Conservation (phyloP, 2,113 vertebrate species). For the Cyanistes caeruleus region DNA sequence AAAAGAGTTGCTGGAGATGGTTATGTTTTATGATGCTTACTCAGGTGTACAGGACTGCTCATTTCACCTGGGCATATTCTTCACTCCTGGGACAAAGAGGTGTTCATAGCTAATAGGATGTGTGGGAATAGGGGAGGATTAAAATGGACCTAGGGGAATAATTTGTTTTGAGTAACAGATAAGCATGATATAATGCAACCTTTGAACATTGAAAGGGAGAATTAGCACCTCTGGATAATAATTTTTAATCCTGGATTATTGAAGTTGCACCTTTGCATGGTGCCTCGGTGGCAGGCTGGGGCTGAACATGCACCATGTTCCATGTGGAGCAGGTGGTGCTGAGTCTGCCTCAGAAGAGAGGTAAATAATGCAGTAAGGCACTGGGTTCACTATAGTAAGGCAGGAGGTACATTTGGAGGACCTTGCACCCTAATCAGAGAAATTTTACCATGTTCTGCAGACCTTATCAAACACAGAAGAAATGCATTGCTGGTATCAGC, state of each 20-base stretch:
- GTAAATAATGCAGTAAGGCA: neutral
- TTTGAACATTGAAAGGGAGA: neutral
- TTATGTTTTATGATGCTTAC: neutral
- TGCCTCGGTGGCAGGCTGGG: neutral
- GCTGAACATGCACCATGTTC: rapidly evolving
- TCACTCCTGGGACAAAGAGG: neutral
- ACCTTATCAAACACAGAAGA: neutral
- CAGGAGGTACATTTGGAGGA: neutral
- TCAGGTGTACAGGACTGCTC: neutral
- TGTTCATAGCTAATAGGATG: neutral
- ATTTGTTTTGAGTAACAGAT: neutral
- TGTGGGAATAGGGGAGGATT: neutral
- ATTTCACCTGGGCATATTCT: neutral
- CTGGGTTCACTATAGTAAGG: rapidly evolving
- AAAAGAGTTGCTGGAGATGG: neutral
- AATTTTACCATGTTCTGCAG: neutral
- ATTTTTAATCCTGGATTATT: neutral
- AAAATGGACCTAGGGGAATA: neutral
- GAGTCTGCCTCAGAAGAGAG: neutral
- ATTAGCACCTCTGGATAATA: neutral
- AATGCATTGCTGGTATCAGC: neutral
- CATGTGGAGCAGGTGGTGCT: rapidly evolving
- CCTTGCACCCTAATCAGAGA: neutral
- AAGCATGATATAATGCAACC: neutral
- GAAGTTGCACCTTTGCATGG: neutral